Evolutionary conservation across 1,140 invertebrate species (phyloP).

Genomic region (Neodiprion lecontei): DNA sequence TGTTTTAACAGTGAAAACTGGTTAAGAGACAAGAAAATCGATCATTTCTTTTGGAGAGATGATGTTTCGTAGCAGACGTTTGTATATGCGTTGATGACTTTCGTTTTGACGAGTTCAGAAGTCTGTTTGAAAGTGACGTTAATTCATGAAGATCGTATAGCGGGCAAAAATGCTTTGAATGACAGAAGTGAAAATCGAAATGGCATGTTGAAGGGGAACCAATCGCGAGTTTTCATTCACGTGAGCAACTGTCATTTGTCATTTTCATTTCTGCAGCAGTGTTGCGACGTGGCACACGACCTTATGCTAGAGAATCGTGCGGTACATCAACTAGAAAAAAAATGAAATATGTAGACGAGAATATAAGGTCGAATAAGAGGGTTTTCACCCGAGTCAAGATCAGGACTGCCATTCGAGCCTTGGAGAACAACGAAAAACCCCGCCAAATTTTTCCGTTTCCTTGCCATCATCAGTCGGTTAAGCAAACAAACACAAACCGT

Average conservation of each 20-base stretch:
- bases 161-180: too few species aligned
- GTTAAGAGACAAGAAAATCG: too few species aligned
- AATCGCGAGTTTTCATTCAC: background rate
- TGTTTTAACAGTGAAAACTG: too few species aligned
- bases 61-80: too few species aligned
- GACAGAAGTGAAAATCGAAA: too few species aligned
- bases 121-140: too few species aligned
- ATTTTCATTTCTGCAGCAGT: background rate
- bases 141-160: too few species aligned
- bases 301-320: background rate
- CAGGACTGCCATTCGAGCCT: background rate
- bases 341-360: background rate
- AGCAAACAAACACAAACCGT: too few species aligned
- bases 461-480: background rate
- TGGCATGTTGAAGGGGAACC: background rate
- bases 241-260: background rate
- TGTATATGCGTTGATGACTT: too few species aligned
- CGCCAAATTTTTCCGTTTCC: background rate
- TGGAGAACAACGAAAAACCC: background rate
- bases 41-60: too few species aligned
- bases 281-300: background rate
- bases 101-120: too few species aligned
- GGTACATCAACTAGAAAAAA: background rate
- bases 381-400: background rate
- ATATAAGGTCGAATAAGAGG: background rate